Base-by-base conservation (phyloP, 2,113 vertebrate genomes). In the Halichoerus grypus region DNA sequence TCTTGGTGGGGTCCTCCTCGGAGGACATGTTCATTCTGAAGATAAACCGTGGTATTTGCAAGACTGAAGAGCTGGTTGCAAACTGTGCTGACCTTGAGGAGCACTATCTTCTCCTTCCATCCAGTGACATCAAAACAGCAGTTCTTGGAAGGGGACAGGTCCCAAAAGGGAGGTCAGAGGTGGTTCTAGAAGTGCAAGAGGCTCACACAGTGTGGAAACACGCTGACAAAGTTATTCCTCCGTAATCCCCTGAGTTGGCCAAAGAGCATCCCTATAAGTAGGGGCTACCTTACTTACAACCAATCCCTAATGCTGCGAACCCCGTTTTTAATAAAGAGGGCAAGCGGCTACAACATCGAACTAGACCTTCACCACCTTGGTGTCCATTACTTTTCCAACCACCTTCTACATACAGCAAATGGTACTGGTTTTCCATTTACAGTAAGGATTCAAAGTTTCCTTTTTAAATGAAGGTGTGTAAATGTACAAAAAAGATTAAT, bases 261-360 rank as follows among this genome's bases (percentile, higher is more conserved):
- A 4, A 28, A 4, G 76, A 33, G 31, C 4, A 9, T 14, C 55
- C 53, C 55, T 42, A 42, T 42, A 42, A 42, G 39, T 0, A 5
- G 65, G 16, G 51, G 1, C 14, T 0, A 0, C 71, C 84, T 15
- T 0, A 1, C 2, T 26, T 21, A 5, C 31, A 14, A 36, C 24
- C 21, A 10, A 28, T 4, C 28, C 49, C 15, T 2, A 8, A 31
- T 0, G 9, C 49, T 36, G 69, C 72, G 51, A 19, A 42, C 36
- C 0, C 26, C 42, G 28, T 24, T 15, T 26, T 39, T 26, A 61
- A 49, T 33, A 19, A 51, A 33, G 36, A 57, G 18, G 11, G 14
- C 0, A 1, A 19, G 36, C 0, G 1, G 31, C 28, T 10, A 21
- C 14, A 0, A 1, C 14, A 7, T 46, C 3, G 0, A 57, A 49